Conservation (phyloP, 2,113 vertebrate genomes). For the Helogale parvula region DNA sequence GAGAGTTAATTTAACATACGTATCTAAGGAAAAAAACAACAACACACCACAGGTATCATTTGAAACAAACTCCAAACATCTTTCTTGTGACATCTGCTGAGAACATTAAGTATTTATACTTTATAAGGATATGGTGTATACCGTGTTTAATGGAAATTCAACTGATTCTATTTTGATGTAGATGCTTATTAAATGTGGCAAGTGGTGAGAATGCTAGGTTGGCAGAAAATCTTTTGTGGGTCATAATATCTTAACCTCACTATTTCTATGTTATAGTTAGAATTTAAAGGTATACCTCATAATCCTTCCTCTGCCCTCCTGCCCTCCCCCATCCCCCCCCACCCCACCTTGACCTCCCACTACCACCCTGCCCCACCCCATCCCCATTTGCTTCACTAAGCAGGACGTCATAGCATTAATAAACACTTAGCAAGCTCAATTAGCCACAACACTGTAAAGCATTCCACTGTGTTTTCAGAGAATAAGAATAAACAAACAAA, state of each 20-base stretch:
- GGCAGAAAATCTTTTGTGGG: slow-evolving; percentile 69
- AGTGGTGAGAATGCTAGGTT: slow-evolving; percentile 57
- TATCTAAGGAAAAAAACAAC: slow-evolving; percentile 88
- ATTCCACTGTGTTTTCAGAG: slow-evolving; percentile 84
- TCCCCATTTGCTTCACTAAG: slow-evolving; percentile 75
- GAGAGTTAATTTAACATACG: slow-evolving; percentile 96
- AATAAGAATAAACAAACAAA: slow-evolving; percentile 80
- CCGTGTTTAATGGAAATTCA: slow-evolving; percentile 72
- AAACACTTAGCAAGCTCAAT: slow-evolving; percentile 89
- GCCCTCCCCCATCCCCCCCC: neutral
- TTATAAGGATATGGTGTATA: slow-evolving; percentile 85
- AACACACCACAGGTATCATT: slow-evolving; percentile 69
- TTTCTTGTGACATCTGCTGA: neutral
- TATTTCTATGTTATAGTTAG: slow-evolving; percentile 16
- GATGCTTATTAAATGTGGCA: slow-evolving; percentile 15
- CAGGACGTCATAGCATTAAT: slow-evolving; percentile 81
- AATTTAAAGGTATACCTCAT: slow-evolving; percentile 85
- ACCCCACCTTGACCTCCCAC: neutral
- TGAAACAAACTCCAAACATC: slow-evolving; percentile 3
- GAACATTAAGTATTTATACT: slow-evolving; percentile 29
- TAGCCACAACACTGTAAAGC: slow-evolving; percentile 90
- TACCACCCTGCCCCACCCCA: neutral
- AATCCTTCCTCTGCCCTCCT: slow-evolving; percentile 76
- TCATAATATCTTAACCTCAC: slow-evolving; percentile 54
- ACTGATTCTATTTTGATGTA: slow-evolving; percentile 61